Base-by-base conservation (phyloP, 53 echinoderm and acorn worm species). In the Apostichopus leukothele region DNA sequence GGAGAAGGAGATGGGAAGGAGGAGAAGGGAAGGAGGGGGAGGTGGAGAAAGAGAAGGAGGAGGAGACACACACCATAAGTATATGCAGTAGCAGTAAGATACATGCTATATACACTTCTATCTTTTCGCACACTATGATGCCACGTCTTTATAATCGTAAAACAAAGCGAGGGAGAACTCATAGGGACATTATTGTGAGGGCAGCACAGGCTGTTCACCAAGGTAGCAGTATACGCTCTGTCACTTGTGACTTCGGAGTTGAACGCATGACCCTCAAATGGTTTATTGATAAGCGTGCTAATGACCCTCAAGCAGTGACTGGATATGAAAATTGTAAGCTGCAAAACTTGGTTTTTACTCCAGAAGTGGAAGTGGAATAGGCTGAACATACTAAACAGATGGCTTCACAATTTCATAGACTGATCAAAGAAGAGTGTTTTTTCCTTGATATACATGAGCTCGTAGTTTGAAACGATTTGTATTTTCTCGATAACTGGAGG, bases 191-290 rank as follows among this genome's bases (percentile, higher is more conserved):
- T 78, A 5, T 78, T 8, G 52, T 10, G 27, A 78, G 79, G 14
- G 79, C 79, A 78, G 79, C 79, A 10, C 52, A 9, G 52, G 27
- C 79, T 23, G 50, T 78, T 52, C 26, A 23, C 6, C 0, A 52
- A 27, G 79, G 79, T 50, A 50, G 79, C 52, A 78, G 79, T 9
- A 78, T 78, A 52, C 79, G 79, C 50, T 78, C 50, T 78, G 79
- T 52, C 16, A 16, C 79, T 18, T 9, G 53, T 27, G 52, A 78
- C 14, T 1, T 78, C 27, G 79, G 79, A 4, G 79, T 78, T 78
- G 79, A 78, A 0, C 79, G 79, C 1, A 78, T 78, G 79, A 78
- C 79, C 52, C 9, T 78, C 9, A 78, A 78, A 78, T 7, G 79
- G 9, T 5, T 78, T 78, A 78, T 78, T 1, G 27, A 78, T 21